Conservation (phyloP, 2,113 vertebrate species). For the Sphaerodactylus townsendi region DNA sequence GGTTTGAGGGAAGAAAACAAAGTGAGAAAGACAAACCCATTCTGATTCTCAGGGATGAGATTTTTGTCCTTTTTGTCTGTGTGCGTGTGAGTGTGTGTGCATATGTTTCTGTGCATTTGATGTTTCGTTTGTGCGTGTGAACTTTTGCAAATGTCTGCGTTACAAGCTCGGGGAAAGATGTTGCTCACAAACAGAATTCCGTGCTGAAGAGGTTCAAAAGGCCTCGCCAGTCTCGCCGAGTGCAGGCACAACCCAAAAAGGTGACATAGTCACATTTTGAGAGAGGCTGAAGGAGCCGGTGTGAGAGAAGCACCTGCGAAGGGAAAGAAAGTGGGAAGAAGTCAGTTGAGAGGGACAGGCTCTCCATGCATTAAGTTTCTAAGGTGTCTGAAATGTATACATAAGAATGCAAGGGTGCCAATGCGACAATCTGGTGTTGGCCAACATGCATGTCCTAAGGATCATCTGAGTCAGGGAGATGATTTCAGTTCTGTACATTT, state of each 20-base stretch:
- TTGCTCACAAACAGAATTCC: background rate
- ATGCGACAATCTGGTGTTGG: background rate
- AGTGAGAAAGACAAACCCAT: constrained; percentile 50
- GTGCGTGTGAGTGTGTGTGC: background rate
- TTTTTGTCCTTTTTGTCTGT: constrained; percentile 35
- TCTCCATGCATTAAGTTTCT: background rate
- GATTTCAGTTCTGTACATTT: background rate
- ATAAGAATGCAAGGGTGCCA: too few relatives aligned
- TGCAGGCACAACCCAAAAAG: too few relatives aligned
- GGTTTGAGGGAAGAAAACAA: background rate
- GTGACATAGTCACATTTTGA: background rate
- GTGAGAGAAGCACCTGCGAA: background rate
- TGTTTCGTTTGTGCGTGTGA: constrained; percentile 18
- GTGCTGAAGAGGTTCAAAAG: background rate
- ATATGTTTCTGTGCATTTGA: background rate
- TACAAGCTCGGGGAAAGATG: constrained; percentile 32
- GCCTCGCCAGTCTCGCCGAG: background rate
- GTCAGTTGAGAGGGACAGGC: too few relatives aligned
- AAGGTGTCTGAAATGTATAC: background rate
- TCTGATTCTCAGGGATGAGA: constrained; percentile 75
- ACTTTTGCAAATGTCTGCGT: constrained; percentile 30
- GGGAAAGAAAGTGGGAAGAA: too few relatives aligned
- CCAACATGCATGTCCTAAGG: too few relatives aligned
- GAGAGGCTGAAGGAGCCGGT: background rate
- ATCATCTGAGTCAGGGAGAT: background rate